Base-by-base conservation (phyloP, 1,140 invertebrate genomes). In the Atta colombica region DNA sequence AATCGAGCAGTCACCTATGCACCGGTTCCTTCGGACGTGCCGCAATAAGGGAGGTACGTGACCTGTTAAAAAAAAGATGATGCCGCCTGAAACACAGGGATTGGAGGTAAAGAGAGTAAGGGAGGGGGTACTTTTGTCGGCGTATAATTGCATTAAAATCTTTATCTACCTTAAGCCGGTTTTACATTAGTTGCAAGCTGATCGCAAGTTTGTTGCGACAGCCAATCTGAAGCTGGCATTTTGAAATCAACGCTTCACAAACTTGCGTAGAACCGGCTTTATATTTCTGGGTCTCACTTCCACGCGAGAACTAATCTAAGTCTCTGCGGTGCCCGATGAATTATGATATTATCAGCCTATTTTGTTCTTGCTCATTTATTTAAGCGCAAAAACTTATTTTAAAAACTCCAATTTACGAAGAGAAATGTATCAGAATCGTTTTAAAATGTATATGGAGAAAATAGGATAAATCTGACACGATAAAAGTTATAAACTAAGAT, bases 31-130 rank as follows among this genome's bases (percentile, higher is more conserved):
- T 66, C 61, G 63, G 75, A 89, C 51, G 74, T 68, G 87, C 58
- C n/a, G 88, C 87, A 89, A 88, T 89, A 89, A 90, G 82, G 63
- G 74, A 89, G 87, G 84, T 90, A 87, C 82, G 77, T 87, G 89
- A 90, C 87, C 77, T 74, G 69, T 51, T 74, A 61, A 68, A 74
- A 75, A 82, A 74, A 60, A 49, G 14, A 58, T 31, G 39, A 35
- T 74, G 14, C 55, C 68, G 39, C 55, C 39, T 12, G 68, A 39
- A 60, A 55, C n/a, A 31, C 8, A 14, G 10, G 39, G 39, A 35
- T 18, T 49, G 45, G 16, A 8, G 55, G 35, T 3, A 66, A 68
- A 63, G 18, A 25, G 28, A 49, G 66, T 28, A 51, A 77, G 61
- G 68, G 28, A 28, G 28, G 28, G 51, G 18, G 18, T 72, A 77